These are phyloP conservation scores for Ptycholaimellus sp. DNA, from an alignment of 2,888 invertebrate genomes.

Conservation along the genomic window DNA sequence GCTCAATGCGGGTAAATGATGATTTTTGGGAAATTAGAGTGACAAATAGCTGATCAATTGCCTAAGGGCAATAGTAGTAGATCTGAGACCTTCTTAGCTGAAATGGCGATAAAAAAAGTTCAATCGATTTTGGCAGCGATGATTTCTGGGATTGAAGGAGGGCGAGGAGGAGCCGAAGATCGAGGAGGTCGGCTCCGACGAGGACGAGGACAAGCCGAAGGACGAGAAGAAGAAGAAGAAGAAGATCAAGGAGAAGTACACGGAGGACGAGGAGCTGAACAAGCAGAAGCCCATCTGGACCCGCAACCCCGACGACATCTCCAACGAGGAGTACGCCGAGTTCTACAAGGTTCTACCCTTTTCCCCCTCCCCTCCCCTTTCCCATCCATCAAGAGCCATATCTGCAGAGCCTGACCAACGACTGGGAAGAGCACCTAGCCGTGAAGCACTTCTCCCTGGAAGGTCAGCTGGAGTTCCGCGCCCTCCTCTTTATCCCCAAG, in stretches of 20 bases:
- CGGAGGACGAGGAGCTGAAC: slow-evolving; percentile 89
- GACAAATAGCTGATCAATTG: too few relatives aligned
- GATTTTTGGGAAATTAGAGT: too few relatives aligned
- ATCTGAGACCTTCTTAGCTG: too few relatives aligned
- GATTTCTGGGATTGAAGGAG: slow-evolving; percentile 9
- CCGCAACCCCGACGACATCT: slow-evolving; percentile 34
- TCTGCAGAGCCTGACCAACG: slow-evolving; percentile 31
- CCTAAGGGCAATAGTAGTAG: too few relatives aligned
- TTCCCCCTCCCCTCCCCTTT: background rate
- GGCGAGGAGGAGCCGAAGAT: slow-evolving; percentile 39
- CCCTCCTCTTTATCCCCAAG: slow-evolving; percentile 29
- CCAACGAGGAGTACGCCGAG: slow-evolving; percentile 31
- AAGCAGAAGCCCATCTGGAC: slow-evolving; percentile 42
- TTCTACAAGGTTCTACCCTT: slow-evolving; percentile 8
- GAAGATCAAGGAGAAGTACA: slow-evolving; percentile 85
- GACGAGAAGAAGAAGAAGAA: slow-evolving; percentile 63
- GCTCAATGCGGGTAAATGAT: too few relatives aligned
- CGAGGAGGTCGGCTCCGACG: slow-evolving; percentile 41
- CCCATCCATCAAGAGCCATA: too few relatives aligned
- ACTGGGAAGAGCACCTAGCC: slow-evolving; percentile 32
- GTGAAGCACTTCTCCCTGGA: slow-evolving; percentile 22
- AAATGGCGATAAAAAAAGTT: too few relatives aligned
- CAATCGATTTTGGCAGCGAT: too few relatives aligned
- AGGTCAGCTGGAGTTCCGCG: slow-evolving; percentile 27
- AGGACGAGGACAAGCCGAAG: slow-evolving; percentile 38